Evolutionary conservation across 2,888 invertebrate species (phyloP).

Genomic region (Heteropelma amictum): DNA sequence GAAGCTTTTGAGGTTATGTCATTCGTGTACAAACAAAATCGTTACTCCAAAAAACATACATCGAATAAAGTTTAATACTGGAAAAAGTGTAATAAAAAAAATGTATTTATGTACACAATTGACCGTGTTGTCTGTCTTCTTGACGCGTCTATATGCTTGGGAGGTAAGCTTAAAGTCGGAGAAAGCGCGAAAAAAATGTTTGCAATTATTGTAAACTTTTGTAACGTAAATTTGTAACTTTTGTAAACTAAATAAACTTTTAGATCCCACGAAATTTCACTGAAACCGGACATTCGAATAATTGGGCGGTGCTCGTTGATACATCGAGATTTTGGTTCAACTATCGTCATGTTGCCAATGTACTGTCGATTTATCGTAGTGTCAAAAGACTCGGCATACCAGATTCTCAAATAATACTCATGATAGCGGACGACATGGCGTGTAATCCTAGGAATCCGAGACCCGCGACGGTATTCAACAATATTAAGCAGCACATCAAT

Average conservation of each 20-base stretch:
- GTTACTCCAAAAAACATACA: no score
- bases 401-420: constrained; percentile 98
- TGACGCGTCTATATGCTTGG: constrained; percentile 12
- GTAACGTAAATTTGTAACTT: background rate
- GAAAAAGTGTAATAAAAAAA: background rate
- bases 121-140: background rate
- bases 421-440: constrained; percentile 99
- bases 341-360: constrained; percentile 99
- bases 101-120: constrained; percentile 1
- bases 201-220: background rate
- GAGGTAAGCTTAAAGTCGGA: constrained; percentile 12
- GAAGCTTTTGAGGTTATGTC: no score
- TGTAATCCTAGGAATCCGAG: constrained; percentile 98
- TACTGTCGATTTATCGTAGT: constrained; percentile 97
- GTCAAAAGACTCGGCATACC: constrained; percentile 99
- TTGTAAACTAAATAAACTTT: background rate
- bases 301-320: constrained; percentile 99
- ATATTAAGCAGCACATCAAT: constrained; percentile 98
- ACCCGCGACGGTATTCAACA: constrained; percentile 98
- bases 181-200: background rate
- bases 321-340: constrained; percentile 99
- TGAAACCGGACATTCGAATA: constrained; percentile 93
- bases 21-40: no score
- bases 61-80: no score
- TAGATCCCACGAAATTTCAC: constrained; percentile 80